Base-by-base conservation (phyloP, 2,797 vertebrate genomes). In the Brachyrhaphis roseni region DNA sequence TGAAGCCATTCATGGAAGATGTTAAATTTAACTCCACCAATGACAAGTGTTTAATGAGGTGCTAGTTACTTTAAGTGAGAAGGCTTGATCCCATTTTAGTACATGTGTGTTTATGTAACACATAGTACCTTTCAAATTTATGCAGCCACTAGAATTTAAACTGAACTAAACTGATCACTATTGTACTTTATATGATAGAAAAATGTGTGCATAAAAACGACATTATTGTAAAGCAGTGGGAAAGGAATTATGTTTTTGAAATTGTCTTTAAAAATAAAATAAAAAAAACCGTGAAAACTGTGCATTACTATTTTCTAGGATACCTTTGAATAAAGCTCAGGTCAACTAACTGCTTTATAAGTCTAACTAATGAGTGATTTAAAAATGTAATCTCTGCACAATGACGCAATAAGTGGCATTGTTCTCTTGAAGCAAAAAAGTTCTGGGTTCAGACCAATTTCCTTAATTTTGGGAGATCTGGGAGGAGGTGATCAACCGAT, bases 1-100 rank as follows among this genome's bases (percentile, higher is more conserved):
- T 45, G 79, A 79, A 64, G 76, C 78, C 46, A 82, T 87, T 89
- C 46, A 76, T 79, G 26, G 3, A 13, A 76, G 49, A 36, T 72
- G 72, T 87, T 73, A 84, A 68, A 77, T 85, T 85, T 74, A 86
- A 53, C 41, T 62, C 26, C 7, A 28, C 72, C 49, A 72, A 77
- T 72, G 78, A 81, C 74, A 79, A 74, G 15, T 62, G 28, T 76
- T 86, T 86, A 49, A 80, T 71, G 64, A 83, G 77, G 64, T n/a
- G 20, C 74, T 51, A 78, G 75, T 74, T 80, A 31, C 70, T 41
- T 87, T 20, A 83, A 43, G 45, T 62, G 64, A 75, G 20, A 79
- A 62, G 57, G 76, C 66, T 51, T 77, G 51, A 57, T 46, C 72
- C n/a, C 2, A 8, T 81, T 84, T 84, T 66, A 83, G 23, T 84